These are phyloP conservation scores for Brachylomia viminalis DNA, from an alignment of 2,888 invertebrate genomes.

Conservation along the genomic window DNA sequence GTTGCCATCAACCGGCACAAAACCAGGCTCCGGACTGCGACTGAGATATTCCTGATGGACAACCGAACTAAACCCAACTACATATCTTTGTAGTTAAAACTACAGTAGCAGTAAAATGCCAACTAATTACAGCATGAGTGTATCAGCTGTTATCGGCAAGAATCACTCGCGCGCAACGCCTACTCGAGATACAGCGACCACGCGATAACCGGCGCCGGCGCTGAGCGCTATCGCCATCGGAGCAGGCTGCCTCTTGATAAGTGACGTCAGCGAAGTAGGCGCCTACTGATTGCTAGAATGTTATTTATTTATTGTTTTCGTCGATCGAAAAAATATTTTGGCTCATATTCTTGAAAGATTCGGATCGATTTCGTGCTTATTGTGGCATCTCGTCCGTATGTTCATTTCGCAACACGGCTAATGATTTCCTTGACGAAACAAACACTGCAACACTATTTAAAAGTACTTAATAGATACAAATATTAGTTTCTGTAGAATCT, in stretches of 20 bases:
- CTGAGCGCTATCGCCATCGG: conserved; percentile 24
- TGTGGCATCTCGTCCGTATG: not conserved
- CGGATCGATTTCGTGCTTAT: not conserved
- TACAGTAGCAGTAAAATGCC: conserved; percentile 8
- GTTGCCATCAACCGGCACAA: no score
- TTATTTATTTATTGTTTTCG: conserved; percentile 38
- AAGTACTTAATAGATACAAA: not conserved
- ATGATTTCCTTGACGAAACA: not conserved
- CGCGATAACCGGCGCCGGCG: conserved; percentile 33
- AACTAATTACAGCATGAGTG: conserved; percentile 41
- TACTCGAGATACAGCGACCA: conserved; percentile 42
- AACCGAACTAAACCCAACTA: no score
- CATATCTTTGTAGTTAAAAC: not conserved
- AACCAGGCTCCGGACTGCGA: no score
- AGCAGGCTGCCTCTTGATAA: conserved; percentile 33
- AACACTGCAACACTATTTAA: not conserved
- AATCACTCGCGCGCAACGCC: conserved; percentile 46
- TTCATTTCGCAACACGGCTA: not conserved
- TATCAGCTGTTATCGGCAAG: conserved; percentile 53
- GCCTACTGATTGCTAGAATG: conserved; percentile 1
- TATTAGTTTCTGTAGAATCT: not conserved
- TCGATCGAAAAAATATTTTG: not conserved
- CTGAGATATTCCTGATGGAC: no score
- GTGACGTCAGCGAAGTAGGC: conserved; percentile 39
- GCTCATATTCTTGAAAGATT: not conserved